Evolutionary conservation across 2,888 invertebrate species (phyloP).

Genomic region (Andrena praecox): DNA sequence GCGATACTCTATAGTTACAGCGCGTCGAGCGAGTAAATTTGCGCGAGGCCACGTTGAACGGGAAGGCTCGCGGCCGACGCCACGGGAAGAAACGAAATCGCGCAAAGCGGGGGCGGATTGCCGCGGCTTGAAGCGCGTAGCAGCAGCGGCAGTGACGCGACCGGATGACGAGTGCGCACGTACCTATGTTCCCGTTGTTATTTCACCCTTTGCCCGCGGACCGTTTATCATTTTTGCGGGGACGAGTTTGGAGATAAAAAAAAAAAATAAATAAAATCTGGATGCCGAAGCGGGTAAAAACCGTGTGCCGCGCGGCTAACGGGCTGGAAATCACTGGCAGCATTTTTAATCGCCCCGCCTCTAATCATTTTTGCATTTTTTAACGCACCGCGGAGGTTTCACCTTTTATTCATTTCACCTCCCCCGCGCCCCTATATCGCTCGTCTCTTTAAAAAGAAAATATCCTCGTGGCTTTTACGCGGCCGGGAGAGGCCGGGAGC

Average conservation of each 20-base stretch:
- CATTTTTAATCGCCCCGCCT: conserved; percentile 33
- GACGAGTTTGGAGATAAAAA: conserved; percentile 16
- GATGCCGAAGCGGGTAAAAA: conserved; percentile 7
- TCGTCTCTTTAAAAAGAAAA: neutral
- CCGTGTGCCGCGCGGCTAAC: conserved; percentile 25
- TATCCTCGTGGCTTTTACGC: conserved; percentile 21
- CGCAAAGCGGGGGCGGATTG: neutral
- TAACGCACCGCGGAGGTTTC: neutral
- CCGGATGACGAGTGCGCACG: conserved; percentile 17
- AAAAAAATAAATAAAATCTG: conserved; percentile 20
- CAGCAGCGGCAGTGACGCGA: conserved; percentile 16
- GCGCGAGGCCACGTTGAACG: neutral
- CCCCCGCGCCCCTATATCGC: neutral
- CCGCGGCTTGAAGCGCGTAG: conserved; percentile 28
- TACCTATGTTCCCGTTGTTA: conserved; percentile 35
- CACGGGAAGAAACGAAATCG: neutral
- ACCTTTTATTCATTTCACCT: neutral
- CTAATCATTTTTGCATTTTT: conserved; percentile 35
- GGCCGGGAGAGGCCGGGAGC: neutral
- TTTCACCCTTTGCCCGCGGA: conserved; percentile 45
- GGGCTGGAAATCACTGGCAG: conserved; percentile 36
- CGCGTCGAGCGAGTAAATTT: neutral
- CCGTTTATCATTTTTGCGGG: conserved; percentile 44
- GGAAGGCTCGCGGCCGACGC: neutral
- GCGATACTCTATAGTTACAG: neutral